These are phyloP conservation scores for Ceratina calcarata DNA, from an alignment of 1,140 invertebrate species.

Conservation along the genomic window DNA sequence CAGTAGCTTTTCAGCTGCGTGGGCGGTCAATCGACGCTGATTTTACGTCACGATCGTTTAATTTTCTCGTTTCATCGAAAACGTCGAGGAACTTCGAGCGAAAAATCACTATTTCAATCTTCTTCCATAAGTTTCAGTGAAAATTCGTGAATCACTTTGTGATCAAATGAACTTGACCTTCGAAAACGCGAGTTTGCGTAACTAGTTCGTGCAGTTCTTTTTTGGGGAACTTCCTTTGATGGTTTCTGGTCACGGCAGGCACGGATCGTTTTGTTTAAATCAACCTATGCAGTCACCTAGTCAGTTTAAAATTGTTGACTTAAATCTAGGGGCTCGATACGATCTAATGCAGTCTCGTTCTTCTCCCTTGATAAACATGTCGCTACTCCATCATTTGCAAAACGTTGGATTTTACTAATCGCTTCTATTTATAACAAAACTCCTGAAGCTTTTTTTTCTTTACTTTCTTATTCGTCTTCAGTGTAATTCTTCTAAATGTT, in stretches of 20 bases:
- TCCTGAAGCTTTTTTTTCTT: no score
- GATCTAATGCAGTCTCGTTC: no score
- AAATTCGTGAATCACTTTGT: no score
- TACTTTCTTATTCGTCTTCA: no score
- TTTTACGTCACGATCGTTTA: conserved; percentile 5
- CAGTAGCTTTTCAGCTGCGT: neutral
- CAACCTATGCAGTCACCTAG: neutral
- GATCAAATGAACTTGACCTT: conserved; percentile 34
- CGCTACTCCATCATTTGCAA: no score
- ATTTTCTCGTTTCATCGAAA: conserved; percentile 8
- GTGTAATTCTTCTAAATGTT: no score
- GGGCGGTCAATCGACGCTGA: conserved; percentile 1
- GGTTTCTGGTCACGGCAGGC: conserved; percentile 58
- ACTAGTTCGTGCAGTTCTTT: conserved; percentile 36
- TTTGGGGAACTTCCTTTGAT: conserved; percentile 44
- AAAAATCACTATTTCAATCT: neutral
- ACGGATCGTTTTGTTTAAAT: conserved; percentile 23
- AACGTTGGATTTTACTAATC: no score
- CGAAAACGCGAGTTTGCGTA: neutral
- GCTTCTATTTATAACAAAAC: no score
- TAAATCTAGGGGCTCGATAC: neutral
- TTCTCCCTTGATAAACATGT: no score
- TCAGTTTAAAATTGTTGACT: neutral
- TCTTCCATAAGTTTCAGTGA: no score
- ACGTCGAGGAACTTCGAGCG: neutral